Conservation (phyloP, 1,140 invertebrate genomes). For the Lerema accius region DNA sequence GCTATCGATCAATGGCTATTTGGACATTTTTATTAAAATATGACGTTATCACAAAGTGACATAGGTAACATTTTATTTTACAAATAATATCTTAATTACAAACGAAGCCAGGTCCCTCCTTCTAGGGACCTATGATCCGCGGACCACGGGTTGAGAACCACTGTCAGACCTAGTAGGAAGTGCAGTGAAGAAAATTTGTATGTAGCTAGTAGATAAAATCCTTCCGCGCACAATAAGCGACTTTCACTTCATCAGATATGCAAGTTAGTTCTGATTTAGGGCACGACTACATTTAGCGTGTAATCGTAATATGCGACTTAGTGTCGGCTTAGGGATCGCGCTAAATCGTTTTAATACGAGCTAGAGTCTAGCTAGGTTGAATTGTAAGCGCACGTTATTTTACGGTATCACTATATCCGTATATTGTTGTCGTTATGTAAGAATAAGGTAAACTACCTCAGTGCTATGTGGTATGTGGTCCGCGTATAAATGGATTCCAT, state of each 20-base stretch:
- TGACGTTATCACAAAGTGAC: too few species aligned
- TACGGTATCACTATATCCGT: constrained; percentile 21
- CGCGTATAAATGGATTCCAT: constrained; percentile 26
- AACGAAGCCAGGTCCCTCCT: too few species aligned
- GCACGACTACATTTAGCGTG: constrained; percentile 32
- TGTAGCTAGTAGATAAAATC: constrained; percentile 31
- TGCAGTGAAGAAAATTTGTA: constrained; percentile 33
- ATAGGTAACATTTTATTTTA: too few species aligned
- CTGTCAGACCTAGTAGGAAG: constrained; percentile 21
- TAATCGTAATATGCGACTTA: constrained; percentile 32
- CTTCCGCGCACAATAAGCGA: constrained; percentile 29
- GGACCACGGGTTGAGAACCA: too few species aligned
- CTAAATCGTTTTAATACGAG: constrained; percentile 33
- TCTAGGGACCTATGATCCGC: too few species aligned
- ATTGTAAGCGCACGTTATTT: constrained; percentile 24
- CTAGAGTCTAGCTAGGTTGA: constrained; percentile 26
- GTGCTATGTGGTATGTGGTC: constrained; percentile 28
- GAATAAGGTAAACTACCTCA: constrained; percentile 27
- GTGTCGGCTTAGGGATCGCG: constrained; percentile 28
- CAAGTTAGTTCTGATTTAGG: constrained; percentile 32
- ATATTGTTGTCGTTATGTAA: constrained; percentile 34
- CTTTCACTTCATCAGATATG: constrained; percentile 34
- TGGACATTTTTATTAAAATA: too few species aligned
- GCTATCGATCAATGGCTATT: too few species aligned
- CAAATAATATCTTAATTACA: too few species aligned